phyloP scores from a whole-genome alignment of 2,888 invertebrate species.

The Cyrtodaria siliqua region DNA sequence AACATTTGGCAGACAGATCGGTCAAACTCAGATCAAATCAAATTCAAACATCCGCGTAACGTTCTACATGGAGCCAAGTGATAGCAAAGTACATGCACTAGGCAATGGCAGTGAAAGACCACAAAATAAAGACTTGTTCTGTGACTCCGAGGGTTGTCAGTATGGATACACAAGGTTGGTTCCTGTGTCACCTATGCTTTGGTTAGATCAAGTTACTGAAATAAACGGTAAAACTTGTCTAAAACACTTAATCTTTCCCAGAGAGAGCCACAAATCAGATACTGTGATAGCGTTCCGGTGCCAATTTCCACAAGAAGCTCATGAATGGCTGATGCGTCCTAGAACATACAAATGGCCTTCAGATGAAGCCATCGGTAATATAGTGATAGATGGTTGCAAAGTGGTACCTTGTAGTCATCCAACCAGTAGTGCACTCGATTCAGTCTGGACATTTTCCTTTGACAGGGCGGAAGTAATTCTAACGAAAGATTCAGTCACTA shows the following conservation, averaged over 20 bases:
- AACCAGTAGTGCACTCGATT: not conserved
- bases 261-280: not conserved
- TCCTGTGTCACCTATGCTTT: conserved; percentile 4
- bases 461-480: conserved; percentile 3
- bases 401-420: not conserved
- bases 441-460: conserved; percentile 13
- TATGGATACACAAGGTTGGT: conserved; percentile 4
- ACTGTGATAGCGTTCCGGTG: not conserved
- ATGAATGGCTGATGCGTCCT: conserved; percentile 11
- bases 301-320: not conserved
- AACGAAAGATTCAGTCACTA: not conserved
- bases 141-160: not conserved
- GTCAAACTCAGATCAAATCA: too few relatives aligned
- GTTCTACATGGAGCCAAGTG: not conserved
- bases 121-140: conserved; percentile 6
- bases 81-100: not conserved
- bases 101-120: not conserved
- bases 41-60: too few relatives aligned
- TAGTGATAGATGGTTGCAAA: not conserved
- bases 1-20: too few relatives aligned
- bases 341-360: conserved; percentile 8
- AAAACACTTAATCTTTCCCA: too few relatives aligned
- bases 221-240: not conserved
- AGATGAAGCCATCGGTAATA: not conserved
- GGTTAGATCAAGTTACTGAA: not conserved